Percentiles rank a stretch among this genome's conserved stretches.
Evolutionary conservation across 2,888 invertebrate genomes (phyloP).

Genomic region (Ormyrus rosae): DNA sequence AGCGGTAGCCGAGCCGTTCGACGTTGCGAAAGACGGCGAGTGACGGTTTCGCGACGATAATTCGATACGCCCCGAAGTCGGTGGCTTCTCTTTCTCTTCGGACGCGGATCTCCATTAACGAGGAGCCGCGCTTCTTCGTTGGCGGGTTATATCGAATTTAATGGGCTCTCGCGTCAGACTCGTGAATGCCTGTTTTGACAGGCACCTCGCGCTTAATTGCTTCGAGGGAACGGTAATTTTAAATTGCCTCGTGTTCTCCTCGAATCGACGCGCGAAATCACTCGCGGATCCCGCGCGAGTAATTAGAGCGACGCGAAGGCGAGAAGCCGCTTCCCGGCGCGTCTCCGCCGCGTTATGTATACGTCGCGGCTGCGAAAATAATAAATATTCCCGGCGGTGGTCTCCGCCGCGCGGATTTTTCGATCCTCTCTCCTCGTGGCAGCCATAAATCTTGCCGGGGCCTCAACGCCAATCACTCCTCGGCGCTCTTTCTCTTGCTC

Average conservation of each 20-base stretch:
- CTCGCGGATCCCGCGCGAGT: no score
- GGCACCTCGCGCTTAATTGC: not conserved
- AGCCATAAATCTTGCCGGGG: constrained; percentile 67
- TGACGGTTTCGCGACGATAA: not conserved
- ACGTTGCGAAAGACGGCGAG: not conserved
- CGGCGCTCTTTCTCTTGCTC: constrained; percentile 53
- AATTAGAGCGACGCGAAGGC: no score
- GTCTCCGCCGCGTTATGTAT: no score
- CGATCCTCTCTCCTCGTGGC: constrained; percentile 59
- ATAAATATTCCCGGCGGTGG: no score
- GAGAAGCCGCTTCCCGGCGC: no score
- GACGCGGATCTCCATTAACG: constrained; percentile 3
- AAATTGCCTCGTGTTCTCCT: no score
- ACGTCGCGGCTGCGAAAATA: no score
- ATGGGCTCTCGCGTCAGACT: not conserved
- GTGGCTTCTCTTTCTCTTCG: not conserved
- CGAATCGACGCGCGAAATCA: no score
- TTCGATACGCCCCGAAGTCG: not conserved
- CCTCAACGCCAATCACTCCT: constrained; percentile 68
- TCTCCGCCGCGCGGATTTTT: constrained; percentile 51
- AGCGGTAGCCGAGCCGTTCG: not conserved
- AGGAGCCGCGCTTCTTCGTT: not conserved
- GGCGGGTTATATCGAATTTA: not conserved
- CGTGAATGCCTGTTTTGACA: not conserved
- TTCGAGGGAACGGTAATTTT: not conserved